phyloP scores from a whole-genome alignment of 2,888 invertebrate genomes.

The Sesia bembeciformis region DNA sequence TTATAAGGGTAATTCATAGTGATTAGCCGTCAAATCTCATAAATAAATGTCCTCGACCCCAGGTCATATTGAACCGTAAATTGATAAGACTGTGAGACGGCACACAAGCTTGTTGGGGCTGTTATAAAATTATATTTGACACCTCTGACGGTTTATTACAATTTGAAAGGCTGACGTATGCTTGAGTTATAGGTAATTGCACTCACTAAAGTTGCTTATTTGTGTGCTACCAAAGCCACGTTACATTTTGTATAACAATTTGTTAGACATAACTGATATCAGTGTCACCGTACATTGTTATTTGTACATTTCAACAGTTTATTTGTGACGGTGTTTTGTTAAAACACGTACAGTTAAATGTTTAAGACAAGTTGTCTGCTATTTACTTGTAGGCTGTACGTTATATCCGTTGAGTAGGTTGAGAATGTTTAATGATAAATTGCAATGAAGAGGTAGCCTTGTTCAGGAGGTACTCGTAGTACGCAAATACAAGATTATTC shows the following conservation, averaged over 20 bases:
- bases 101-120: not conserved
- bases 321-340: not conserved
- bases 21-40: not conserved
- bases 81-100: constrained; percentile 4
- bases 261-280: not conserved
- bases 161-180: constrained; percentile 30
- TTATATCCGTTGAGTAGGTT: not conserved
- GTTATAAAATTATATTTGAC: constrained; percentile 35
- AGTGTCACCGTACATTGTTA: not conserved
- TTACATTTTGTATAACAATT: not conserved
- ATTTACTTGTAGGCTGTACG: not conserved
- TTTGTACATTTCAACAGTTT: not conserved
- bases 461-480: too few species aligned
- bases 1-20: too few species aligned
- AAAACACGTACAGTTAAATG: not conserved
- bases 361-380: not conserved
- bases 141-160: constrained; percentile 30
- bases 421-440: not conserved
- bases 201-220: not conserved
- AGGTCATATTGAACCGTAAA: constrained; percentile 24
- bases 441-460: too few species aligned
- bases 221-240: too few species aligned
- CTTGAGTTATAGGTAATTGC: constrained; percentile 33
- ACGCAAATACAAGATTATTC: too few species aligned
- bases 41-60: constrained; percentile 23